A percentile compares a stretch with the other conserved stretches of the same genome.
Conservation (phyloP, 1,140 invertebrate genomes). For the Sitophilus oryzae region DNA sequence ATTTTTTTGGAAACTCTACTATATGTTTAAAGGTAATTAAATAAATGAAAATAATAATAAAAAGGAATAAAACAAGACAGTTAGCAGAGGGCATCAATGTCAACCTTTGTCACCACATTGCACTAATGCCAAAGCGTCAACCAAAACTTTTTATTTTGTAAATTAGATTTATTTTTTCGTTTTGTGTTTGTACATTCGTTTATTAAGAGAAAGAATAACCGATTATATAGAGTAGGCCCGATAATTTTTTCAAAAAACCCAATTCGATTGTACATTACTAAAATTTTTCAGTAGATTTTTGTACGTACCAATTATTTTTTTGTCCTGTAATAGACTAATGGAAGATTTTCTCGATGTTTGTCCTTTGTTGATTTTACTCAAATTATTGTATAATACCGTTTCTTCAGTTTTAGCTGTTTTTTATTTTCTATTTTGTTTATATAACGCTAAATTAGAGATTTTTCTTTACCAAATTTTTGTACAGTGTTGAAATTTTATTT, state of each 20-base stretch:
- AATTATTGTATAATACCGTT: too few relatives aligned
- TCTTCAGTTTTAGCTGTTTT: neutral
- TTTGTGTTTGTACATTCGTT: slow-evolving; percentile 8
- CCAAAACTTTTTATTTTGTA: slow-evolving; percentile 11
- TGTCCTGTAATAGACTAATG: too few relatives aligned
- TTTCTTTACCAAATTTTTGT: neutral
- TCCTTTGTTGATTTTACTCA: neutral
- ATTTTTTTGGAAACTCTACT: too few relatives aligned
- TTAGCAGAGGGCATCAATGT: slow-evolving; percentile 7
- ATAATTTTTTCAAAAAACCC: neutral
- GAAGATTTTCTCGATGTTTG: neutral
- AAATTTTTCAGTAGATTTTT: neutral
- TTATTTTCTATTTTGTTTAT: too few relatives aligned
- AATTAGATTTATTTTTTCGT: slow-evolving; percentile 9
- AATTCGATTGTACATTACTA: neutral
- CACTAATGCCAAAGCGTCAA: slow-evolving; percentile 11
- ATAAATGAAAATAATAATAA: too few relatives aligned
- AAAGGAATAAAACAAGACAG: slow-evolving; percentile 4
- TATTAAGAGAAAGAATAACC: slow-evolving; percentile 3
- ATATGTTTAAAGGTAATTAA: too few relatives aligned
- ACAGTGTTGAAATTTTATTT: too few relatives aligned
- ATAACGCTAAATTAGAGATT: neutral
- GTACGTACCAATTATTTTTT: too few relatives aligned
- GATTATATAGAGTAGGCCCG: neutral
- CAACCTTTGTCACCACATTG: slow-evolving; percentile 15